These are phyloP conservation scores for Phylloscopus trochilus DNA, from an alignment of 2,113 vertebrate species.

Conservation along the genomic window DNA sequence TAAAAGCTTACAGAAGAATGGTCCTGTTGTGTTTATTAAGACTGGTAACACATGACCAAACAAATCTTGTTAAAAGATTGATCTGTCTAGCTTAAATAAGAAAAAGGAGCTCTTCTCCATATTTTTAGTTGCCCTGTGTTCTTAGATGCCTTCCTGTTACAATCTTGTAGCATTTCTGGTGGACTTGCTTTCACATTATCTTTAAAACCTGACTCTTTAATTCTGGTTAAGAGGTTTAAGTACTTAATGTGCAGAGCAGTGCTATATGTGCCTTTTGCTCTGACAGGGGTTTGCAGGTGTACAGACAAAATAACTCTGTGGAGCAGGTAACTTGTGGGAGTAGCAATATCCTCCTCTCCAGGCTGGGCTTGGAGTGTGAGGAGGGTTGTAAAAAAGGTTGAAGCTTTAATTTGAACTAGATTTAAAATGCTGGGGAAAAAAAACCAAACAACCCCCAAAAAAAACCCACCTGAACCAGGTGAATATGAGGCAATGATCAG, in stretches of 20 bases:
- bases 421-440: neutral
- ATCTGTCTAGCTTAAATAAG: slow-evolving; percentile 55
- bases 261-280: neutral
- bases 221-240: slow-evolving; percentile 51
- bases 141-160: neutral
- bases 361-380: neutral
- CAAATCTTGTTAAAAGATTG: slow-evolving; percentile 62
- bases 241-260: slow-evolving; percentile 23
- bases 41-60: slow-evolving; percentile 50
- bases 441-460: neutral
- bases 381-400: neutral
- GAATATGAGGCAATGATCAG: neutral
- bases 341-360: neutral
- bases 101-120: neutral
- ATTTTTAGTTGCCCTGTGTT: neutral
- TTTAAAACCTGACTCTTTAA: slow-evolving; percentile 57
- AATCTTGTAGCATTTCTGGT: neutral
- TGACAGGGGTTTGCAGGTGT: slow-evolving; percentile 10
- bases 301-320: neutral
- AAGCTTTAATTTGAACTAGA: neutral
- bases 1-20: slow-evolving; percentile 57
- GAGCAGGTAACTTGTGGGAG: neutral
- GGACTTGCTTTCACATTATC: slow-evolving; percentile 41
- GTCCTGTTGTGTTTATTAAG: slow-evolving; percentile 58
- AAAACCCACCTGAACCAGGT: no score